A percentile compares a stretch with the other conserved stretches of the same genome.
These are phyloP conservation scores for Acridotheres tristis DNA, from an alignment of 2,797 vertebrate species.

Conservation along the genomic window DNA sequence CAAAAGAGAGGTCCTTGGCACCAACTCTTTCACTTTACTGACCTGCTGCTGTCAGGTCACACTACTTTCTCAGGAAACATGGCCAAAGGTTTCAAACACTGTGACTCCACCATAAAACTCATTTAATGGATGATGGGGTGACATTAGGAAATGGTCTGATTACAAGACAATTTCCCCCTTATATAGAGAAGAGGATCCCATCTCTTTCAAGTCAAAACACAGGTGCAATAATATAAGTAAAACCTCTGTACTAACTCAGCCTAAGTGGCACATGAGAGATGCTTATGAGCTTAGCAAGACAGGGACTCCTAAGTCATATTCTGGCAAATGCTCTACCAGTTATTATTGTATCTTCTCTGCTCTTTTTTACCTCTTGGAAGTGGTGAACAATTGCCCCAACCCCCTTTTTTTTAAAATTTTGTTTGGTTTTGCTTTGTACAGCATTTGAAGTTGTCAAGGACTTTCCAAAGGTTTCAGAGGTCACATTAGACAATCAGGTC, in stretches of 20 bases:
- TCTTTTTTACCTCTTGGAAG: background rate
- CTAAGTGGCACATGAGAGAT: background rate
- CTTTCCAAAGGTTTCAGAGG: background rate
- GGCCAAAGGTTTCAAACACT: background rate
- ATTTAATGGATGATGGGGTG: background rate
- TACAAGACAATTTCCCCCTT: background rate
- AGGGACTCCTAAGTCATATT: background rate
- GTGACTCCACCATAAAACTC: background rate
- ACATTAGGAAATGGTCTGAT: background rate
- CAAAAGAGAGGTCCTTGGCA: background rate
- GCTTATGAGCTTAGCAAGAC: background rate
- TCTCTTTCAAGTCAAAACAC: background rate
- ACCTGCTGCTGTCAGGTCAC: background rate
- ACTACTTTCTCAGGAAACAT: background rate
- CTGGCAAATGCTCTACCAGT: background rate
- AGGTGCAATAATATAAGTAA: background rate
- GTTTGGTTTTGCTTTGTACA: background rate
- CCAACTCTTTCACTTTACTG: background rate
- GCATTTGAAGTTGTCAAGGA: background rate
- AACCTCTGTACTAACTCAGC: background rate
- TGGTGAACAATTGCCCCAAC: background rate
- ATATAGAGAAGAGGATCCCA: background rate
- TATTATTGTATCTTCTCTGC: background rate
- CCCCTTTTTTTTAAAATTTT: background rate
- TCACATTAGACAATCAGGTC: background rate